Base-by-base conservation (phyloP, 2,888 invertebrate genomes). In the Atherix ibis region DNA sequence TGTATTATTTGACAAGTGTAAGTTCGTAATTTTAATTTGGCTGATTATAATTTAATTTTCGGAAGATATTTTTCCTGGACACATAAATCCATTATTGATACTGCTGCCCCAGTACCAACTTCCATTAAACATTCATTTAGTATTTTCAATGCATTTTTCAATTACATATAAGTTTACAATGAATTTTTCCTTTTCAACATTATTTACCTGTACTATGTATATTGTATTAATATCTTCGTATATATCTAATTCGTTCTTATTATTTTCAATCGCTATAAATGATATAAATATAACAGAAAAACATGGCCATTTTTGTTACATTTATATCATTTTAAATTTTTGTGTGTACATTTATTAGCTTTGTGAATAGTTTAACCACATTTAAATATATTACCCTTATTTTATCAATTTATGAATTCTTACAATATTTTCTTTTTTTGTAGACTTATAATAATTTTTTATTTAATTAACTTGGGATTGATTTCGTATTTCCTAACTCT, bases 1-100 rank as follows among this genome's bases (percentile, higher is more conserved):
- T 32, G 27, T 36, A 39, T 39, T 27, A 39, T 28, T 34, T 39
- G 25, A 8, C 31, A 27, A 2, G 34, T 31, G 24, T 37, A 34
- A 9, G 34, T 39, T 18, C 31, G 14, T 26, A 39, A 19, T 36
- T 31, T 27, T 28, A 31, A 34, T 12, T 33, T 24, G 3, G 34
- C 34, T 4, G 35, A 32, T 12, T 32, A 24, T 13, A 36, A 32
- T 27, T 18, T 39, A n/a, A 24, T 19, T 8, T 26, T 12, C 13
- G 31, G 26, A 30, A 30, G 29, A 16, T 22, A 19, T 34, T 19
- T 5, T 16, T 34, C 5, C 17, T 28, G 12, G 6, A 5, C 3
- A 18, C 22, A 29, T 30, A 30, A 24, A 16, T 19, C 14, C 34
- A 35, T 31, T 18, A 31, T 35, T 27, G 35, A 31, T 5, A 35